Conservation (phyloP, 2,113 vertebrate species). For the Etheostoma cragini region DNA sequence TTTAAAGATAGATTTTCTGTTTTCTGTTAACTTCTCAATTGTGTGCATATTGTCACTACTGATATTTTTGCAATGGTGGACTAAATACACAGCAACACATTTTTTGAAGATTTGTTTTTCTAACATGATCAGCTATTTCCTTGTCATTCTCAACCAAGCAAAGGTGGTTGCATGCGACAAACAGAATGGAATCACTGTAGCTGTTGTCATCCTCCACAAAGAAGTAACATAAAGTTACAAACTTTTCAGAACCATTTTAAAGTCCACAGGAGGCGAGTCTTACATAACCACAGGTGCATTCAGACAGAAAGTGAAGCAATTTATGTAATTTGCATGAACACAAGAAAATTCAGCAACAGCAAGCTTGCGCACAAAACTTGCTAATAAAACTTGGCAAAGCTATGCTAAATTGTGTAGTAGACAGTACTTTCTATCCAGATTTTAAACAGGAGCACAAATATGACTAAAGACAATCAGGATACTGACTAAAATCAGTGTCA, state of each 20-base stretch:
- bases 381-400: neutral
- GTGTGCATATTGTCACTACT: no score
- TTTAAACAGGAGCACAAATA: conserved; percentile 12
- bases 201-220: neutral
- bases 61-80: no score
- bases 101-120: no score
- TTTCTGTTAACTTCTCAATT: no score
- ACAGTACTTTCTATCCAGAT: conserved; percentile 2
- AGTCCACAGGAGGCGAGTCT: neutral
- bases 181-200: neutral
- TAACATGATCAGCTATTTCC: no score
- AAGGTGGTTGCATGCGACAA: no score
- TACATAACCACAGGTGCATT: neutral
- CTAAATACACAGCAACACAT: no score
- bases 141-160: no score
- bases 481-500: conserved; percentile 25
- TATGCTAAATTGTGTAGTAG: neutral
- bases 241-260: neutral
- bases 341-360: neutral
- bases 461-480: conserved; percentile 7
- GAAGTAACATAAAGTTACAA: neutral
- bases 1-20: neutral
- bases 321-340: neutral
- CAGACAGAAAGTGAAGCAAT: neutral
- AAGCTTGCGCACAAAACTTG: neutral